Evolutionary conservation across 2,797 vertebrate genomes (phyloP).

Genomic region (Botia almorhae): DNA sequence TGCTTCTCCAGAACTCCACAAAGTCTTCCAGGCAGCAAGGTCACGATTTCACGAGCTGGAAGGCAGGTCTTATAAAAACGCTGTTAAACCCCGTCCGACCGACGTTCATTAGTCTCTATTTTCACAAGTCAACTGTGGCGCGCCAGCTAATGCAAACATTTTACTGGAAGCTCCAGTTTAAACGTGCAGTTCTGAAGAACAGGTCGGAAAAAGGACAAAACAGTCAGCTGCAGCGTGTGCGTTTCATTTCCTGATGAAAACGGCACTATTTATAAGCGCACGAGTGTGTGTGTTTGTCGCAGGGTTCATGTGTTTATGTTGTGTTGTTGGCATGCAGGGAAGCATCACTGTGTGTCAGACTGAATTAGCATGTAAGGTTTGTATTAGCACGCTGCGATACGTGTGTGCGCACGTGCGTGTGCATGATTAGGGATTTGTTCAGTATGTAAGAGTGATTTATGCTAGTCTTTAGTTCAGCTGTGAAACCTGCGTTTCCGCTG

Average conservation of each 20-base stretch:
- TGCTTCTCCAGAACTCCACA: background rate
- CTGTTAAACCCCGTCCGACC: background rate
- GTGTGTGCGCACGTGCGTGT: background rate
- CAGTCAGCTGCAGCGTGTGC: background rate
- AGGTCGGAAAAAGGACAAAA: background rate
- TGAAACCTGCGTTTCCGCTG: conserved; percentile 72
- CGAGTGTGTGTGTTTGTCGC: background rate
- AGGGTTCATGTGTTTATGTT: background rate
- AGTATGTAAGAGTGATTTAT: conserved; percentile 8
- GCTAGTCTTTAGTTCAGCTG: conserved; percentile 64
- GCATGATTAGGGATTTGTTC: conserved; percentile 1
- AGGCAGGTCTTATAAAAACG: background rate
- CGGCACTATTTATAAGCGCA: conserved; percentile 2
- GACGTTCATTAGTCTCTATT: conserved; percentile 38
- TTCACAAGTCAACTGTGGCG: conserved; percentile 54
- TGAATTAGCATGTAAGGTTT: background rate
- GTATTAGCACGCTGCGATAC: background rate
- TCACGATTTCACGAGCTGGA: background rate
- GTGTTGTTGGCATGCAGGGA: background rate
- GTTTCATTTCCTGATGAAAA: conserved; percentile 52
- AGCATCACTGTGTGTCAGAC: conserved; percentile 9
- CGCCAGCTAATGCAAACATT: conserved; percentile 49
- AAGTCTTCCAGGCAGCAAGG: background rate
- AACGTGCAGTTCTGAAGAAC: background rate
- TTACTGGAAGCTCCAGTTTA: conserved; percentile 18